Evolutionary conservation across 2,888 invertebrate genomes (phyloP).

Genomic region (Pteria penguin): DNA sequence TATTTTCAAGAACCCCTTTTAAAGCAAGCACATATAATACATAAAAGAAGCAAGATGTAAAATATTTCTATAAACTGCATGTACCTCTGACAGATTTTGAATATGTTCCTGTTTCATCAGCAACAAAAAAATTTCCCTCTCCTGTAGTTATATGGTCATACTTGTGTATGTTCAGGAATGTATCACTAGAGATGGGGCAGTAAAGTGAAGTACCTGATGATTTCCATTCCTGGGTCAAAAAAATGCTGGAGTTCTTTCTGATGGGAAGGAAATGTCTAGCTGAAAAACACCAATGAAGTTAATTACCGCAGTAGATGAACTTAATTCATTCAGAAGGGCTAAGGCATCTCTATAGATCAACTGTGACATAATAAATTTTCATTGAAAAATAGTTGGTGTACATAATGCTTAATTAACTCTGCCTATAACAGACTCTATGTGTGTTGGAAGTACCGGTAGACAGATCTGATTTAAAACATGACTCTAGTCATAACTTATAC

Average conservation of each 20-base stretch:
- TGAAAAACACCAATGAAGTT: constrained; percentile 15
- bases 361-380: too few species aligned
- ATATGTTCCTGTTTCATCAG: constrained; percentile 61
- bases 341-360: too few species aligned
- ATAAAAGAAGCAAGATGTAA: too few species aligned
- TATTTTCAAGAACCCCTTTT: neutral
- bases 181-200: constrained; percentile 58
- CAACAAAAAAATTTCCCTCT: constrained; percentile 64
- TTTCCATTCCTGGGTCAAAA: constrained; percentile 65
- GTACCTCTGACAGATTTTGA: constrained; percentile 57
- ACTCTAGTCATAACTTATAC: too few species aligned
- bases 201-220: constrained; percentile 61
- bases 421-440: too few species aligned
- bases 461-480: too few species aligned
- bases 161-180: constrained; percentile 63
- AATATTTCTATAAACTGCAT: neutral
- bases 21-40: neutral
- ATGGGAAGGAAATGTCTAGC: constrained; percentile 61
- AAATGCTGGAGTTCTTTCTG: constrained; percentile 52
- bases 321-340: too few species aligned
- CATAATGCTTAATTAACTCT: too few species aligned
- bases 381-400: too few species aligned
- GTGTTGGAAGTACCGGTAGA: too few species aligned
- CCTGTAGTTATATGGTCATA: constrained; percentile 66
- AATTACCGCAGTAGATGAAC: too few species aligned